Base-by-base conservation (phyloP, 2,797 vertebrate species). In the Thaleichthys pacificus region DNA sequence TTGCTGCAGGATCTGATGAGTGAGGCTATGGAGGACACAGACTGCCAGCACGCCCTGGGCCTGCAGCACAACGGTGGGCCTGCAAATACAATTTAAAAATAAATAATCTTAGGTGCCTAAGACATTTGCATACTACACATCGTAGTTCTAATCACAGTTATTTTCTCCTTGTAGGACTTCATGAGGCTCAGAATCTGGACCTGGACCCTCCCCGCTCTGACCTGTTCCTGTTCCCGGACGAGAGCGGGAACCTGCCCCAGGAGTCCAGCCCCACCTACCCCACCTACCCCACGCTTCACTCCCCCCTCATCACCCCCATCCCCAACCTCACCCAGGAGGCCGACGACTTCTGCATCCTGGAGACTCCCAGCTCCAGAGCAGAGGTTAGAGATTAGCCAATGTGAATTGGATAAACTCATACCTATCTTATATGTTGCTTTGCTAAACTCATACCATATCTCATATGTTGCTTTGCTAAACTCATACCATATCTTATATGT, bases 151-250 rank as follows among this genome's bases (percentile, higher is more conserved):
- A 47, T 14, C 11, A 12, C 7, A n/a, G 17, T 32, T 32, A 14
- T 62, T 15, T 12, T 64, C 57, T 9, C 61, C 35, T 68, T 79
- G 3, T 30, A 98, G 97, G 95, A 70, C 60, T 93, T 72, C 83
- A 91, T 9, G 92, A 94, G 82, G 93, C 94, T 66, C 89, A 24
- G 35, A 90, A 76, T 72, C 93, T 90, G n/a, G 88, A 93, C 78
- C 94, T 89, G 3, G 95, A 96, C n/a, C 93, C 94, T 0, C 94
- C 95, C 67, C 94, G 91, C 72, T 99, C 97, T 9, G 97, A 99
- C 86, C 95, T 99, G 47, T 99, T 99, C 91, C 93, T 99, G 42
- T 99, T 99, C 84, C 97, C 97, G 0, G 97, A 99, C 62, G 97
- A 99, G 90, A 99, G 97, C 73, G 95, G 97, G 68, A 96, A 95